Base-by-base conservation (phyloP, 2,888 invertebrate genomes). In the Diaperis boleti region DNA sequence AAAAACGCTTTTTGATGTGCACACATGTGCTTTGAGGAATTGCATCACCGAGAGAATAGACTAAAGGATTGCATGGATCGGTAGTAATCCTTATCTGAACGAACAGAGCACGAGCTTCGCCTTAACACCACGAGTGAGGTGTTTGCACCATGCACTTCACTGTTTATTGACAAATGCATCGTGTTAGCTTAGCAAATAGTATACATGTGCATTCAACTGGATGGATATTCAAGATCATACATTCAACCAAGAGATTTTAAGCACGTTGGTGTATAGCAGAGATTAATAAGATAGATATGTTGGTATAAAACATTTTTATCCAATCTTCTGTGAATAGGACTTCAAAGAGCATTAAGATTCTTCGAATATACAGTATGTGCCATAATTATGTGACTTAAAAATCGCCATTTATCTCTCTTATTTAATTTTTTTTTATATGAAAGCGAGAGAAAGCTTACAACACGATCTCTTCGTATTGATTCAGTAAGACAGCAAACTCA, bases 11-110 rank as follows among this genome's bases (percentile, higher is more conserved):
- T 33, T 33, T 33, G 33, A 33, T 33, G 33, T 33, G 4, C 33
- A 33, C 35, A 37, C 20, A 44, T 57, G 41, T 56, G 57, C 47
- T 47, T 45, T 15, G 39, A 49, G 59, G 14, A 52, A 29, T 42
- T 41, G 59, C 52, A 52, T 41, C 44, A 33, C 10, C 17, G 39
- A 41, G 44, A 52, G 18, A n/a, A 44, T 10, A 35, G 47, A 45
- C 47, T 54, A 41, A 52, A 63, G 59, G 54, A 63, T 52, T 52
- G 39, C 26, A 54, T 45, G 64, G 68, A 69, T 67, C 39, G 55
- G 8, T 39, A 44, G 64, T 75, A 75, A 75, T 75, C 75, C 75
- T 69, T 69, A 70, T 71, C 72, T 71, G 70, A 70, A 70, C 70
- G 67, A 65, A 59, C 63, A 42, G 66, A 68, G 74, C 75, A 75